phyloP scores from a whole-genome alignment of 2,797 vertebrate genomes.

The Protosalanx chinensis region DNA sequence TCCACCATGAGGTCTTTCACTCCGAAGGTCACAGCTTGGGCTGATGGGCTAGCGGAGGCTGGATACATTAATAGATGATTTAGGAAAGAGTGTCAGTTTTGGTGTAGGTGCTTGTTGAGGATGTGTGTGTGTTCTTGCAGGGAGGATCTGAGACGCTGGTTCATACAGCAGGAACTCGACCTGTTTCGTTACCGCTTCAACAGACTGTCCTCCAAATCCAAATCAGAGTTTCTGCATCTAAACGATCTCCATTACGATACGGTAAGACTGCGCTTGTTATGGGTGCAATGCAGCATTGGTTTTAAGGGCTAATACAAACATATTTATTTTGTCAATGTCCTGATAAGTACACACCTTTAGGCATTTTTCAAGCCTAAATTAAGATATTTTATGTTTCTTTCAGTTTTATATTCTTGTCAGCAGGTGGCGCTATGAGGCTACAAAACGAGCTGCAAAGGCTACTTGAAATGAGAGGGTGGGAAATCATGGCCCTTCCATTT shows the following conservation, averaged over 20 bases:
- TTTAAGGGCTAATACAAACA: not conserved
- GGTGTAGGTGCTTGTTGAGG: not conserved
- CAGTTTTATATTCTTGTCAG: conserved; percentile 39
- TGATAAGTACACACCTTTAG: not conserved
- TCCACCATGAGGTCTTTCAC: no score
- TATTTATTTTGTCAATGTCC: not conserved
- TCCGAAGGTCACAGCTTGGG: no score
- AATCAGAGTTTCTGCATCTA: conserved; percentile 81
- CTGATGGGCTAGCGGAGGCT: no score
- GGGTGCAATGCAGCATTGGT: not conserved
- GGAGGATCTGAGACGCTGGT: conserved; percentile 95
- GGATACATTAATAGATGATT: no score
- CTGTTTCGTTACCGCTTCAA: conserved; percentile 87
- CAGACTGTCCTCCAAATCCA: conserved; percentile 58
- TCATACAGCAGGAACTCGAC: conserved; percentile 98
- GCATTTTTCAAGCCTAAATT: not conserved
- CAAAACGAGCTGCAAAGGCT: not conserved
- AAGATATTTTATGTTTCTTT: not conserved
- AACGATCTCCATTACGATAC: conserved; percentile 85
- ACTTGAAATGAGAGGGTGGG: not conserved
- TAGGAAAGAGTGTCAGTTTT: no score
- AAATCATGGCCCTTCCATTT: not conserved
- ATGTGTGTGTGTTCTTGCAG: conserved; percentile 60
- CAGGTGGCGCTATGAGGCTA: conserved; percentile 61
- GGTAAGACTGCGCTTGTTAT: conserved; percentile 65